Conservation (phyloP, 2,113 vertebrate genomes). For the Neodon shergylaensis region DNA sequence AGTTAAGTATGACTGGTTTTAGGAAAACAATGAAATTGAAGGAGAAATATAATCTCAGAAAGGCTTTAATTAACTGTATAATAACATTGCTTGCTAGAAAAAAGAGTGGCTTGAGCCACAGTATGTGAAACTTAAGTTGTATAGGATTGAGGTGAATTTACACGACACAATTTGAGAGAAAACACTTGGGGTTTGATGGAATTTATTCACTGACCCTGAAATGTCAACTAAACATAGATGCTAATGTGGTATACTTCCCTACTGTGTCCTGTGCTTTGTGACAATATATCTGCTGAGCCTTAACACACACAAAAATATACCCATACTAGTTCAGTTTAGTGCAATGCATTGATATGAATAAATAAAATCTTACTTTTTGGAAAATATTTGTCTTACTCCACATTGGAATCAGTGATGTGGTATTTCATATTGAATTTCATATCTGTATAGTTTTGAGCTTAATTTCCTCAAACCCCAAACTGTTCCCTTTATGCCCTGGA, state of each 20-base stretch:
- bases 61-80: conserved; percentile 68
- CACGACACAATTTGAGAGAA: conserved; percentile 79
- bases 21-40: conserved; percentile 52
- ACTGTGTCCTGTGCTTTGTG: conserved; percentile 59
- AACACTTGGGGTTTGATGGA: conserved; percentile 79
- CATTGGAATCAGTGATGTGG: conserved; percentile 31
- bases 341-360: conserved; percentile 76
- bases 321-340: conserved; percentile 74
- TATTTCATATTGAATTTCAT: conserved; percentile 73
- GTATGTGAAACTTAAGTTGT: conserved; percentile 55
- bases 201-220: conserved; percentile 86
- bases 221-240: conserved; percentile 81
- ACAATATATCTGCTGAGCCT: conserved; percentile 66
- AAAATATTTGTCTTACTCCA: conserved; percentile 63
- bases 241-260: conserved; percentile 77
- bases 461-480: conserved; percentile 70
- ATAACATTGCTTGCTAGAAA: conserved; percentile 65
- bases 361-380: conserved; percentile 73
- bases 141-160: conserved; percentile 78
- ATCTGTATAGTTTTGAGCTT: conserved; percentile 68
- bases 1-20: neutral
- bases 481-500: conserved; percentile 70
- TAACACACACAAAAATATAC: conserved; percentile 68
- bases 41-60: conserved; percentile 3
- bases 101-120: conserved; percentile 60